Conservation (phyloP, 2,797 vertebrate species). For the Alectoris magna region DNA sequence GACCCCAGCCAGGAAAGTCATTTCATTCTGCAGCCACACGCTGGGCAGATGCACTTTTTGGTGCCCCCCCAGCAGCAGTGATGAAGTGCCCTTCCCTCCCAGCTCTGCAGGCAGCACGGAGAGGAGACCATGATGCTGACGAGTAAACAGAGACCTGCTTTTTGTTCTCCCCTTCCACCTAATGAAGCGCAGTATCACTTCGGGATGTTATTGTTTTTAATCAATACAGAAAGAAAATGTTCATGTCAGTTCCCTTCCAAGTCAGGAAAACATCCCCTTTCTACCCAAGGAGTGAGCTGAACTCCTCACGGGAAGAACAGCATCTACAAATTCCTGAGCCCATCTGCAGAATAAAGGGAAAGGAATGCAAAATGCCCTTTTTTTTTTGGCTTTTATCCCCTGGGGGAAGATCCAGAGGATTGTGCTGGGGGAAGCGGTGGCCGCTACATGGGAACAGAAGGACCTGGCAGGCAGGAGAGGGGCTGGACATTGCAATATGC, state of each 20-base stretch:
- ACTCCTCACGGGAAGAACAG: background rate
- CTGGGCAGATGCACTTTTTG: background rate
- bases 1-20: background rate
- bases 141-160: background rate
- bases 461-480: slow-evolving; percentile 24
- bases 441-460: background rate
- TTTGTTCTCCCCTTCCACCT: slow-evolving; percentile 8
- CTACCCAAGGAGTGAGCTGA: background rate
- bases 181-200: slow-evolving; percentile 22
- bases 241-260: background rate
- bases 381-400: background rate
- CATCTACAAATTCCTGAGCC: background rate
- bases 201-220: slow-evolving; percentile 14
- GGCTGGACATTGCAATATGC: slow-evolving; percentile 53
- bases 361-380: rapidly evolving
- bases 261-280: background rate
- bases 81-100: background rate
- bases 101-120: background rate
- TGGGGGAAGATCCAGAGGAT: background rate
- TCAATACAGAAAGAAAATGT: slow-evolving; percentile 33
- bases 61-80: background rate
- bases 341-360: background rate
- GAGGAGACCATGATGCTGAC: background rate
- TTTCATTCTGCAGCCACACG: background rate
- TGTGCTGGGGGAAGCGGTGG: background rate